phyloP scores from a whole-genome alignment of 2,113 vertebrate genomes.

The Perca flavescens region DNA sequence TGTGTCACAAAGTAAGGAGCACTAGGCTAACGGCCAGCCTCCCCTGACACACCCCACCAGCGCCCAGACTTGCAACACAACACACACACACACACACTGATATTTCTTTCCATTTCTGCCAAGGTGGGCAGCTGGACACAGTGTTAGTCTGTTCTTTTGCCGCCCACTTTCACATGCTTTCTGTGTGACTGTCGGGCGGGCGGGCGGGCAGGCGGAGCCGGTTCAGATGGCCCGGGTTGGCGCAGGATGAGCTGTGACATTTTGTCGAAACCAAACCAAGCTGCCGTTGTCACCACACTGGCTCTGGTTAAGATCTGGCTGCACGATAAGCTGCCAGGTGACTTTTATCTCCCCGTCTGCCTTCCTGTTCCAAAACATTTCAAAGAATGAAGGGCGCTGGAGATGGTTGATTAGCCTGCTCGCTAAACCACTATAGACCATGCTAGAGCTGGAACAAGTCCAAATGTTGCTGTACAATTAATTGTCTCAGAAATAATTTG shows the following conservation, averaged over 20 bases:
- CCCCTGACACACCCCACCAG: not conserved
- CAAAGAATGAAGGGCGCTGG: constrained; percentile 16
- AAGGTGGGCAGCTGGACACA: constrained; percentile 73
- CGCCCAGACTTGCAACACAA: constrained; percentile 7
- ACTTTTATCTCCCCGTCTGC: not conserved
- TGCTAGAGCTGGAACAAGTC: not conserved
- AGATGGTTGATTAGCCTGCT: constrained; percentile 3
- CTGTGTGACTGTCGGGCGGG: constrained; percentile 28
- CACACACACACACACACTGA: not conserved
- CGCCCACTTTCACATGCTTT: constrained; percentile 69
- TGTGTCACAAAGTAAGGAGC: not conserved
- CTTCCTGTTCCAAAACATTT: constrained; percentile 12
- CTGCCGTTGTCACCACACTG: not conserved
- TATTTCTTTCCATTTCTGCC: constrained; percentile 25
- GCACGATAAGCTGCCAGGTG: constrained; percentile 3
- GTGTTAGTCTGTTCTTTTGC: constrained; percentile 65
- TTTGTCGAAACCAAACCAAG: constrained; percentile 36
- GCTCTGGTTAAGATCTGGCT: constrained; percentile 14
- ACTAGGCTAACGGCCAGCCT: not conserved
- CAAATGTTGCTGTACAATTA: too few species aligned
- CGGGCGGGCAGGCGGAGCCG: constrained; percentile 27
- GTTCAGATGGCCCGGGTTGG: constrained; percentile 55
- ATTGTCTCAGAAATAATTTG: too few species aligned
- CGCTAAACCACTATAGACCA: constrained; percentile 13
- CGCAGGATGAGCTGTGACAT: constrained; percentile 44